Conservation (phyloP, 2,797 vertebrate species). For the Molothrus ater region DNA sequence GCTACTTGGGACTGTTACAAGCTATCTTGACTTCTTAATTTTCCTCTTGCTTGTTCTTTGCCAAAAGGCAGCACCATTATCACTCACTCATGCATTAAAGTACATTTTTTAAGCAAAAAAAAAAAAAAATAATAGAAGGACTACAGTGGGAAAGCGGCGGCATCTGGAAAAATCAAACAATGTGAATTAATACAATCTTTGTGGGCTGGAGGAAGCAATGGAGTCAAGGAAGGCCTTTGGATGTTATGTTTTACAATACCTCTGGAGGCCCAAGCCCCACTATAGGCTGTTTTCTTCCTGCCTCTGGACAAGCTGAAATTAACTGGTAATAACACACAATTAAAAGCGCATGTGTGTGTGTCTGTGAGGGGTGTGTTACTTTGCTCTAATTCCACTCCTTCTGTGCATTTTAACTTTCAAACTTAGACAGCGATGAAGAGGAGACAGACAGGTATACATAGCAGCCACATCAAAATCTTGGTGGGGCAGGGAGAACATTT, state of each 20-base stretch:
- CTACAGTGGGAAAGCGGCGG: neutral
- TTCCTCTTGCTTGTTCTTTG: neutral
- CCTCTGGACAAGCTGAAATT: slow-evolving; percentile 65
- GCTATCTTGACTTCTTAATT: neutral
- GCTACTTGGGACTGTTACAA: neutral
- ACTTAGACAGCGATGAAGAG: slow-evolving; percentile 39
- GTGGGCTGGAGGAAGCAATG: slow-evolving; percentile 39
- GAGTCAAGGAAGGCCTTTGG: slow-evolving; percentile 40
- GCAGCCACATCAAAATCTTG: slow-evolving; percentile 78
- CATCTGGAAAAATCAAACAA: slow-evolving; percentile 49
- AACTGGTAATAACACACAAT: slow-evolving; percentile 69
- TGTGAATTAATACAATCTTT: slow-evolving; percentile 56
- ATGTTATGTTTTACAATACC: slow-evolving; percentile 60
- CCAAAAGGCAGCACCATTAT: neutral
- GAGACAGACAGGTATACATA: slow-evolving; percentile 73
- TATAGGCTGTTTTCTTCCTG: slow-evolving; percentile 63
- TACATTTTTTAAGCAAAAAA: neutral
- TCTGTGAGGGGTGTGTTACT: neutral
- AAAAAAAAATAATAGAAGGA: neutral
- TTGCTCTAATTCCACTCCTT: slow-evolving; percentile 48
- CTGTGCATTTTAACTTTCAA: slow-evolving; percentile 67
- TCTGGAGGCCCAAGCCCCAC: slow-evolving; percentile 55
- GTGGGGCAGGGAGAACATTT: slow-evolving; percentile 72
- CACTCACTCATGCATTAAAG: neutral
- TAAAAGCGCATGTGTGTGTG: slow-evolving; percentile 66